Conservation (phyloP, 2,113 vertebrate genomes). For the Halcyon senegalensis region DNA sequence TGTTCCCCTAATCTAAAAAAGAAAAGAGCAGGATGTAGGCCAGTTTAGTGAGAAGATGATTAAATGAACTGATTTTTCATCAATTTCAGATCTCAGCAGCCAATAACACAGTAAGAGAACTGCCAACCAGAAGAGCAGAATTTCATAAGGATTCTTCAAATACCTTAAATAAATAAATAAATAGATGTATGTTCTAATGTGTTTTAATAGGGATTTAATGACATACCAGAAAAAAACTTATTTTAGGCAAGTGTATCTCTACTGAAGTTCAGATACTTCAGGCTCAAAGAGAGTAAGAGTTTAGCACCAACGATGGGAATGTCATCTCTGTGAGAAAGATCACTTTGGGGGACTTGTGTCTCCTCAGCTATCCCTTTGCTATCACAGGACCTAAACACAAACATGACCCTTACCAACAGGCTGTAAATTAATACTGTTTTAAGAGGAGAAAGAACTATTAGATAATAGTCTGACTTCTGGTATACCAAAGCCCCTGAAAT, state of each 20-base stretch:
- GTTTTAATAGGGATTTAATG: not conserved
- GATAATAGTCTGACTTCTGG: not conserved
- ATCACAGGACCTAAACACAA: not conserved
- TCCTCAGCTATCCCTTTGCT: not conserved
- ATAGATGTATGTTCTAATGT: not conserved
- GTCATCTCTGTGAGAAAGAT: not conserved
- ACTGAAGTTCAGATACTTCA: not conserved
- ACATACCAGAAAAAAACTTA: not conserved
- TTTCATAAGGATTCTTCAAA: not conserved
- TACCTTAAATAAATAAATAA: not conserved
- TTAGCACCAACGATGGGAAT: not conserved
- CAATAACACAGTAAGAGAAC: not conserved
- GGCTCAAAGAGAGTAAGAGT: not conserved
- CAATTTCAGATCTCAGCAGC: not conserved
- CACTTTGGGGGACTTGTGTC: not conserved
- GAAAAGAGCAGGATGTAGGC: not conserved
- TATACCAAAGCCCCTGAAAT: not conserved
- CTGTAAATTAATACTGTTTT: not conserved
- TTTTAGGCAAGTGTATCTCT: not conserved
- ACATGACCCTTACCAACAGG: not conserved
- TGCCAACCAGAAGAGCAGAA: not conserved
- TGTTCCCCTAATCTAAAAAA: not conserved
- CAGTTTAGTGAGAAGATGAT: not conserved
- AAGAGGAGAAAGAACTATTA: not conserved
- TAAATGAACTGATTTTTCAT: not conserved